Evolutionary conservation across 2,113 vertebrate genomes (phyloP).

Genomic region (Alaudala cheleensis): DNA sequence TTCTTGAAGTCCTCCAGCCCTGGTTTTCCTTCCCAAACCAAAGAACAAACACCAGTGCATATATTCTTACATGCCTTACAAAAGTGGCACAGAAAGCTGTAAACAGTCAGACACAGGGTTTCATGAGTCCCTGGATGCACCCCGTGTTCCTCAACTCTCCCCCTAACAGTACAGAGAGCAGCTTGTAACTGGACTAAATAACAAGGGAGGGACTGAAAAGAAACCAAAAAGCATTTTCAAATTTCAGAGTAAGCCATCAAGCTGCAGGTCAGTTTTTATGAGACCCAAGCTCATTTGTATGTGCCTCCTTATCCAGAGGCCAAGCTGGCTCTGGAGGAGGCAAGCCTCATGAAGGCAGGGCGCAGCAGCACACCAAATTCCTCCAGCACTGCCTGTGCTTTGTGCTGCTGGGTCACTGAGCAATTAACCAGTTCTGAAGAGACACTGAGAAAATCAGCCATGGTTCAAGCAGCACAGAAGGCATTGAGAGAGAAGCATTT

Average conservation of each 20-base stretch:
- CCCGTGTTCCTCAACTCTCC: not conserved
- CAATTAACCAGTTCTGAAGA: not conserved
- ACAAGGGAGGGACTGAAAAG: not conserved
- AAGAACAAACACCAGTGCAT: not conserved
- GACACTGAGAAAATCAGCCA: not conserved
- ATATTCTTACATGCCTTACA: not conserved
- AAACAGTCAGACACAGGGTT: not conserved
- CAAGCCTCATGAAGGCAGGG: not conserved
- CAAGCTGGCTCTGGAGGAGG: not conserved
- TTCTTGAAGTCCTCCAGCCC: not conserved
- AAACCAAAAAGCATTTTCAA: not conserved
- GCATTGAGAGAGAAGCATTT: not conserved
- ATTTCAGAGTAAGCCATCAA: not conserved
- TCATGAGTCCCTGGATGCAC: accelerated
- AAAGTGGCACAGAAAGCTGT: not conserved
- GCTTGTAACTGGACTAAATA: not conserved
- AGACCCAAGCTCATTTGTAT: not conserved
- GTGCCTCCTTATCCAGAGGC: not conserved
- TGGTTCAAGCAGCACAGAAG: not conserved
- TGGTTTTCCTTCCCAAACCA: not conserved
- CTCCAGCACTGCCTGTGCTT: not conserved
- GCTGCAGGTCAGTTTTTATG: not conserved
- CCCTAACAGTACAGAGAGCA: not conserved
- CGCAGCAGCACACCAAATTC: not conserved
- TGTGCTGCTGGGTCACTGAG: constrained; percentile 1